Evolutionary conservation across 2,888 invertebrate genomes (phyloP).

Genomic region (Teleiodes luculella): DNA sequence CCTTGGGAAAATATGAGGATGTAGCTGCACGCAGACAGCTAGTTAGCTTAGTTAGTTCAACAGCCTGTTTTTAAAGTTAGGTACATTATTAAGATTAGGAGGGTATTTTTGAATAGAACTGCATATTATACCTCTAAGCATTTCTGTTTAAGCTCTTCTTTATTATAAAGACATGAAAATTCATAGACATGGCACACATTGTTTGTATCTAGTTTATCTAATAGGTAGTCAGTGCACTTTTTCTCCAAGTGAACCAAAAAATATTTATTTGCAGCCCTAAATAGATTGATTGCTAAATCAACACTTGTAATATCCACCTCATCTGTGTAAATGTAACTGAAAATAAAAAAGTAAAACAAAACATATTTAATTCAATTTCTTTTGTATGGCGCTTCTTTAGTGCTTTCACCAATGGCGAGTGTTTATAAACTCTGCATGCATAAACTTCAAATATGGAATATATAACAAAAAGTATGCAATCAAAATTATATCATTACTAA

Average conservation of each 20-base stretch:
- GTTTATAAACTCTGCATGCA: too few species aligned
- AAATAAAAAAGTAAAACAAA: background rate
- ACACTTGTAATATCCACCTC: slow-evolving; percentile 83
- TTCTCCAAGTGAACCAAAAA: slow-evolving; percentile 85
- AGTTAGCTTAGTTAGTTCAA: too few species aligned
- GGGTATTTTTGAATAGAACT: too few species aligned
- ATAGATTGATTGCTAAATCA: slow-evolving; percentile 85
- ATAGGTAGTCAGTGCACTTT: slow-evolving; percentile 84
- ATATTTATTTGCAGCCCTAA: slow-evolving; percentile 88
- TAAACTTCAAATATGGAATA: too few species aligned
- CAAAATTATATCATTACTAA: too few species aligned
- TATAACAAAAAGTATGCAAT: too few species aligned
- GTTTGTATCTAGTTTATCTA: slow-evolving; percentile 82
- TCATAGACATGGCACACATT: slow-evolving; percentile 87
- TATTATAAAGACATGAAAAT: slow-evolving; percentile 82
- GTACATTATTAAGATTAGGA: too few species aligned
- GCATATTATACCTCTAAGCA: background rate
- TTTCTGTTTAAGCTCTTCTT: slow-evolving; percentile 6
- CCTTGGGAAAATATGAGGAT: too few species aligned
- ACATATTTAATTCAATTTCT: background rate
- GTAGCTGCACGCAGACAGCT: too few species aligned
- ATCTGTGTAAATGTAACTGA: slow-evolving; percentile 83
- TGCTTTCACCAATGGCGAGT: too few species aligned
- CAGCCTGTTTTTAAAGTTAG: too few species aligned
- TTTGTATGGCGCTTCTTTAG: too few species aligned